Conservation (phyloP, 2,113 vertebrate species). For the Apteryx owenii region DNA sequence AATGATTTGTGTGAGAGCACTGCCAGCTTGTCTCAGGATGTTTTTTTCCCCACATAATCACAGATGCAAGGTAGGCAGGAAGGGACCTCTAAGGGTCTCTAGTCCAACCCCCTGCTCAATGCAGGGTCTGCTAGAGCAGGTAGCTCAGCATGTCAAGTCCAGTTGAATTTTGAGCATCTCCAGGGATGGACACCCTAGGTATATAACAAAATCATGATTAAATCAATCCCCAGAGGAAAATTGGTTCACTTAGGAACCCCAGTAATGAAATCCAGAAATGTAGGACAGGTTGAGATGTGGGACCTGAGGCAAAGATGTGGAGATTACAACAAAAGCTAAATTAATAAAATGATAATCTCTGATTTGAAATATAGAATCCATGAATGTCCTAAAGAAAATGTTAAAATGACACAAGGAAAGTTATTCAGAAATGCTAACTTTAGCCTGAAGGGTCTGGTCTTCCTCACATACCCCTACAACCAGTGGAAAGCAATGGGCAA, state of each 20-base stretch:
- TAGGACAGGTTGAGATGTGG: not conserved
- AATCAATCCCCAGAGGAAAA: not conserved
- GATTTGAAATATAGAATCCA: not conserved
- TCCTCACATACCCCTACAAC: not conserved
- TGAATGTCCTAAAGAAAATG: not conserved
- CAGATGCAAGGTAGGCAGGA: accelerated
- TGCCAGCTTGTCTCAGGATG: not conserved
- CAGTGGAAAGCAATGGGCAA: not conserved
- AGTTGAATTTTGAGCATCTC: not conserved
- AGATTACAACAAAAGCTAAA: not conserved
- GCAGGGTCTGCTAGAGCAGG: not conserved
- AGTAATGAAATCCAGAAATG: not conserved
- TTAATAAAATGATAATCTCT: not conserved
- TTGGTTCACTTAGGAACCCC: not conserved
- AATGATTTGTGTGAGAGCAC: not conserved
- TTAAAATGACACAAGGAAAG: not conserved
- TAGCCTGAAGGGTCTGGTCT: not conserved
- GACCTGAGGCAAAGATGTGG: not conserved
- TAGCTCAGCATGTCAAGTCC: not conserved
- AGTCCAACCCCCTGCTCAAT: not conserved
- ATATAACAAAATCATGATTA: not conserved
- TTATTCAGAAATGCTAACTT: not conserved
- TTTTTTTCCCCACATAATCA: not conserved
- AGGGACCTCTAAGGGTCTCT: accelerated
- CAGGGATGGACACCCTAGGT: not conserved